A percentile compares a stretch with the other conserved stretches of the same genome.
Evolutionary conservation across 2,888 invertebrate genomes (phyloP).

Genomic region (Argyresthia albistria): DNA sequence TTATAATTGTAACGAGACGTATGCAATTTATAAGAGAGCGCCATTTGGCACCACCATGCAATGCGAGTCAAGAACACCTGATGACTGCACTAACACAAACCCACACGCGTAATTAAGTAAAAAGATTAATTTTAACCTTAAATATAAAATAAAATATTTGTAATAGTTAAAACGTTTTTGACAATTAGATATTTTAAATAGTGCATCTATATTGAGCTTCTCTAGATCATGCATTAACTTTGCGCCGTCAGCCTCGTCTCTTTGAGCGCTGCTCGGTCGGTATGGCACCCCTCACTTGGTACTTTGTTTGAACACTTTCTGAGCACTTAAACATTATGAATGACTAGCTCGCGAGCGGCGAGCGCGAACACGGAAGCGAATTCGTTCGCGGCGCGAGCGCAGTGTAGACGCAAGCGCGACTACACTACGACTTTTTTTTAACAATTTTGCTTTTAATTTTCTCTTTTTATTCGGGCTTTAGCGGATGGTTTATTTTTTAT

Average conservation of each 20-base stretch:
- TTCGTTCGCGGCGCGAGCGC: not conserved
- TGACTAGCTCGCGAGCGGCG: not conserved
- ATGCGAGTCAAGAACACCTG: conserved; percentile 16
- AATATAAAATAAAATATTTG: conserved; percentile 16
- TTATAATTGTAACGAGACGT: conserved; percentile 2
- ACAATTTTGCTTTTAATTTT: conserved; percentile 47
- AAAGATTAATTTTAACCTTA: conserved; percentile 28
- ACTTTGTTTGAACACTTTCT: not conserved
- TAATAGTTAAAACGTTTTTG: conserved; percentile 4
- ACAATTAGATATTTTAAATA: conserved; percentile 4
- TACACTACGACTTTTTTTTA: conserved; percentile 24
- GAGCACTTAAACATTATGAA: conserved; percentile 4
- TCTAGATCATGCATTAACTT: conserved; percentile 12
- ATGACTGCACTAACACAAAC: conserved; percentile 64
- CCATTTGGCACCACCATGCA: not conserved
- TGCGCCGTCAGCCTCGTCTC: not conserved
- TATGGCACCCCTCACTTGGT: not conserved
- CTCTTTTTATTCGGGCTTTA: conserved; percentile 65
- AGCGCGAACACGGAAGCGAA: not conserved
- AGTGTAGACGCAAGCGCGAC: too few relatives aligned
- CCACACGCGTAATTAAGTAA: conserved; percentile 57
- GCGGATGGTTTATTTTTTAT: conserved; percentile 37
- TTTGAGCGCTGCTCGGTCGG: not conserved
- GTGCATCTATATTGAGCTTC: conserved; percentile 20
- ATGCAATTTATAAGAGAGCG: not conserved